These are phyloP conservation scores for Beaufortia kweichowensis DNA, from an alignment of 2,113 vertebrate genomes.

Conservation along the genomic window DNA sequence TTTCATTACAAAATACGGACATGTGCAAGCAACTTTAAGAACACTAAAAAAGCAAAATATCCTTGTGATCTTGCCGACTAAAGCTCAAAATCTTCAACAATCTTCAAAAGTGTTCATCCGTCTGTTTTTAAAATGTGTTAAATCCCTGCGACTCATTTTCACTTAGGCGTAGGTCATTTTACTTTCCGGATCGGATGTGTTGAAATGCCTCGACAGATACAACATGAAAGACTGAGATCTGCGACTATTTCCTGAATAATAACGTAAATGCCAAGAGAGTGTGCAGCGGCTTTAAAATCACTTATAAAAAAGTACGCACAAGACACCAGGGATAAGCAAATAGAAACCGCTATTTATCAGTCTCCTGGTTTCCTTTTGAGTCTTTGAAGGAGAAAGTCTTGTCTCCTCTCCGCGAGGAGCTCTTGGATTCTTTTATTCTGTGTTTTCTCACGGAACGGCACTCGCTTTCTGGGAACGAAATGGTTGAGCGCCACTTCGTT, in stretches of 20 bases:
- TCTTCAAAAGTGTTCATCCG: background rate
- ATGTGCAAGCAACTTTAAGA: conserved; percentile 2
- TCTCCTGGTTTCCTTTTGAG: conserved; percentile 65
- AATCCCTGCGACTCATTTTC: background rate
- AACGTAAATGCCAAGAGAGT: background rate
- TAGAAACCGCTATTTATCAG: conserved; percentile 22
- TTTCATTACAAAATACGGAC: background rate
- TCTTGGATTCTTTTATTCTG: conserved; percentile 92
- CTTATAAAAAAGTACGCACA: conserved; percentile 20
- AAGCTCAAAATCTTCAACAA: background rate
- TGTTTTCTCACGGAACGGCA: conserved; percentile 79
- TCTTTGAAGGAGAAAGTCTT: conserved; percentile 61
- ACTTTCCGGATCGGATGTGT: background rate
- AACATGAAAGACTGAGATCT: background rate
- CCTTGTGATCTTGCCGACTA: background rate
- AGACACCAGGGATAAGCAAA: conserved; percentile 13
- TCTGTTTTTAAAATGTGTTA: background rate
- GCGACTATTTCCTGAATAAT: conserved; percentile 3
- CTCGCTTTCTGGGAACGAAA: conserved; percentile 75
- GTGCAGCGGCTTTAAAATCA: background rate
- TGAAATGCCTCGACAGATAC: conserved; percentile 4
- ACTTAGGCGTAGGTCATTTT: background rate
- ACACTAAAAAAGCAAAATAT: conserved; percentile 1
- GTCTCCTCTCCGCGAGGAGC: conserved; percentile 84
- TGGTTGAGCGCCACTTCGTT: conserved; percentile 74